Conservation (phyloP, 2,888 invertebrate species). For the Harpagoxenus sublaevis region DNA sequence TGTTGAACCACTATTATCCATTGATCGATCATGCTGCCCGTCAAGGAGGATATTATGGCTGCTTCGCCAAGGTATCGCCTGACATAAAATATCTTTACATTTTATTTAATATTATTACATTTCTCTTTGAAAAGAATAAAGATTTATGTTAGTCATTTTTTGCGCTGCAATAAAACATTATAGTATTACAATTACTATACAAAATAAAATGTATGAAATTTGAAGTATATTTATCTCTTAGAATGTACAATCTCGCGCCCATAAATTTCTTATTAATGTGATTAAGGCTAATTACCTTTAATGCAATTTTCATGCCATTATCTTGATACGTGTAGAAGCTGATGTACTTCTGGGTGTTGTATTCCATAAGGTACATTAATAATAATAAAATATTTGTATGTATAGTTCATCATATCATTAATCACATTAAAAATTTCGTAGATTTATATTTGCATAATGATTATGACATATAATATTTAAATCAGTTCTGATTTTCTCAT, state of each 20-base stretch:
- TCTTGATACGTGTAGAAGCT: not conserved
- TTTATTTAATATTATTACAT: not conserved
- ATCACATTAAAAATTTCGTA: not conserved
- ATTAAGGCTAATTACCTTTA: not conserved
- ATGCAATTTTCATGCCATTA: not conserved
- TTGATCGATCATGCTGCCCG: conserved; percentile 40
- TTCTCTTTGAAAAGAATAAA: not conserved
- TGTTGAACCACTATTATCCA: conserved; percentile 49
- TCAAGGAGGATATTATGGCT: not conserved
- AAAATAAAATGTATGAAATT: not conserved
- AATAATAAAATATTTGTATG: not conserved
- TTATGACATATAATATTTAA: not conserved
- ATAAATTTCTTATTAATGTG: not conserved
- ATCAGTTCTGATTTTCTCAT: not conserved
- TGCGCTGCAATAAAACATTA: not conserved
- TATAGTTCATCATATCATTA: not conserved
- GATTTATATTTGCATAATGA: not conserved
- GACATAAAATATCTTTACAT: not conserved
- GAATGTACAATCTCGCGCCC: not conserved
- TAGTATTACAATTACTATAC: not conserved
- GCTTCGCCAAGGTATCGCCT: not conserved
- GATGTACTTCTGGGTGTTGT: not conserved
- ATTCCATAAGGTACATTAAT: not conserved
- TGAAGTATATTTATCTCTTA: not conserved
- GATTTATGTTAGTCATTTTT: not conserved